Conservation (phyloP, 2,113 vertebrate genomes). For the Pseudorectes ferrugineus region DNA sequence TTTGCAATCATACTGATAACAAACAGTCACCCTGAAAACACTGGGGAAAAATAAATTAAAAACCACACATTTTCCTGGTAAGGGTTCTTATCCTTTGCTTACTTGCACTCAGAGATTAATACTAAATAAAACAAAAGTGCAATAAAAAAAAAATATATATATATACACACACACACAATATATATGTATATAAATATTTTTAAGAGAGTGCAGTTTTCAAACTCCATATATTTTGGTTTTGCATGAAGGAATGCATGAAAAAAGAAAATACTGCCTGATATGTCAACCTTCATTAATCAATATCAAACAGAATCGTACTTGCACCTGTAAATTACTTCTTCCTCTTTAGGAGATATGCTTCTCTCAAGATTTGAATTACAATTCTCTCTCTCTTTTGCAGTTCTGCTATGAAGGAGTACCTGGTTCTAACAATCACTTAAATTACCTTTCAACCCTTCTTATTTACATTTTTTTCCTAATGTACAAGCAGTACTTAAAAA, state of each 20-base stretch:
- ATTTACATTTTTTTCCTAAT: background rate
- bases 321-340: background rate
- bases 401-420: background rate
- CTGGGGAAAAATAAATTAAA: background rate
- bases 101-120: background rate
- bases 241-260: background rate
- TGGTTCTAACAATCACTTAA: background rate
- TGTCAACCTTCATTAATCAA: background rate
- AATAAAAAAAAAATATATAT: background rate
- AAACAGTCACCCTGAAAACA: background rate
- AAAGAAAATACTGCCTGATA: background rate
- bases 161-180: fast-evolving
- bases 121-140: background rate
- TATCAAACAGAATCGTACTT: background rate
- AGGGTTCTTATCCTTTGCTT: background rate
- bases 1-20: background rate
- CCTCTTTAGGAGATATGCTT: background rate
- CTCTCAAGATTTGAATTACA: background rate
- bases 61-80: background rate
- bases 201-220: background rate
- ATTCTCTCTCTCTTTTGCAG: background rate
- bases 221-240: background rate
- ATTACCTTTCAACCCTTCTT: background rate
- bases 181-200: background rate
- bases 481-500: background rate